Percentiles rank a stretch among this genome's conserved stretches.
Conservation (phyloP, 2,797 vertebrate species). For the Otolemur crassicaudatus region DNA sequence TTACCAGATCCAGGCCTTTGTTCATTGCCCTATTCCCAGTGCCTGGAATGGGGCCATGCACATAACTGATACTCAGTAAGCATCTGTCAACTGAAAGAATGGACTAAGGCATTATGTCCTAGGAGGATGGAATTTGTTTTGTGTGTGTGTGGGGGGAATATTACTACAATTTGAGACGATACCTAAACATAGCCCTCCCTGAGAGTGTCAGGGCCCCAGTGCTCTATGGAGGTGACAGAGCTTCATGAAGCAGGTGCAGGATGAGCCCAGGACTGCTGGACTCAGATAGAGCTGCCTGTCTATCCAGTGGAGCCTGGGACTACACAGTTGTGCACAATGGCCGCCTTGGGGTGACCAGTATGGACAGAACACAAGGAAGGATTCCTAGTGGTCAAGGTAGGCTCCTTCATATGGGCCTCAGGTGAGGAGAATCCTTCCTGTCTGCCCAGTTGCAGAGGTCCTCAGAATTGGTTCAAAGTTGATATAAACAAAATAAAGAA, state of each 20-base stretch:
- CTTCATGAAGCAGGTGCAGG: not conserved
- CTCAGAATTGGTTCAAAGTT: not conserved
- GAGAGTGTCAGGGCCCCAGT: not conserved
- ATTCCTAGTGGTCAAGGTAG: not conserved
- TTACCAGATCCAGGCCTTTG: not conserved
- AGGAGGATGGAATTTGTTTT: not conserved
- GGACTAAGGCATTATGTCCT: not conserved
- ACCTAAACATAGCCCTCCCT: not conserved
- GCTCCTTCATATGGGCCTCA: not conserved
- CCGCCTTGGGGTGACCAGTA: not conserved
- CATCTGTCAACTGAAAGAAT: not conserved
- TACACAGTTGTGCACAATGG: not conserved
- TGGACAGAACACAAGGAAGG: not conserved
- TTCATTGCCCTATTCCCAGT: not conserved
- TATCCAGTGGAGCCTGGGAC: too few species aligned
- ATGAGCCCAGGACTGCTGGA: not conserved
- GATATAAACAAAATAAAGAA: not conserved
- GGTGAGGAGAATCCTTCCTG: not conserved
- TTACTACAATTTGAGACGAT: not conserved
- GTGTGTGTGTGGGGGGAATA: not conserved
- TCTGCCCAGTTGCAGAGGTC: not conserved
- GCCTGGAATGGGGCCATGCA: not conserved
- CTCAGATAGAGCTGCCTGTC: not conserved
- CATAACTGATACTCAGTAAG: not conserved
- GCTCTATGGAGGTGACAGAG: not conserved